Evolutionary conservation across 2,113 vertebrate genomes (phyloP).

Genomic region (Isurus oxyrinchus): DNA sequence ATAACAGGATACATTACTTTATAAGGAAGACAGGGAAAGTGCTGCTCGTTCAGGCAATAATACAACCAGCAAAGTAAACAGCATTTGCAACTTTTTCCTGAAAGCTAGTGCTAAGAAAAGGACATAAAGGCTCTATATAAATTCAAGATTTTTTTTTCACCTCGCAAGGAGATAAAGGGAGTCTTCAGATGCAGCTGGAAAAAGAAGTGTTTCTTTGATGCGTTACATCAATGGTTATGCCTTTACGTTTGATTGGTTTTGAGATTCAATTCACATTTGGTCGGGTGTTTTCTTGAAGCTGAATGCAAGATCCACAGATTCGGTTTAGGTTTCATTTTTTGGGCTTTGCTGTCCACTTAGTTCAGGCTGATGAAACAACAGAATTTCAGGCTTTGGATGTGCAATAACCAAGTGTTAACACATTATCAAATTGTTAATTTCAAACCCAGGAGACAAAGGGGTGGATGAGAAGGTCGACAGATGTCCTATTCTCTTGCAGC

Average conservation of each 20-base stretch:
- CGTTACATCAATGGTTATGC: background rate
- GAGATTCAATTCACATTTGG: no score
- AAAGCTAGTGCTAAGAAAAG: slow-evolving; percentile 56
- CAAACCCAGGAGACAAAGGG: background rate
- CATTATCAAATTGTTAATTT: background rate
- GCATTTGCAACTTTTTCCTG: slow-evolving; percentile 69
- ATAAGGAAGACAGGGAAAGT: background rate
- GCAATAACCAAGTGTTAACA: background rate
- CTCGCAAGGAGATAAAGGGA: background rate
- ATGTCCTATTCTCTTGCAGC: background rate
- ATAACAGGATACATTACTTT: background rate
- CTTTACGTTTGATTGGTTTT: background rate
- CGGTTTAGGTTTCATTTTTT: background rate
- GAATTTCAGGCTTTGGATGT: background rate
- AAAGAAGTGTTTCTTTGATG: no score
- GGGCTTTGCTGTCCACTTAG: background rate
- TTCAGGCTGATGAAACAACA: slow-evolving; percentile 11
- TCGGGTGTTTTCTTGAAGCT: background rate
- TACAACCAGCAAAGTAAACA: slow-evolving; percentile 56
- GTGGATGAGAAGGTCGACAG: background rate
- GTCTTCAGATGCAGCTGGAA: background rate
- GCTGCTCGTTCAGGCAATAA: slow-evolving; percentile 60
- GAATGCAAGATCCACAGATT: background rate
- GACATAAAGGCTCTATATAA: background rate
- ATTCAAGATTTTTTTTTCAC: no score